Evolutionary conservation across 2,888 invertebrate species (phyloP).

Genomic region (Lycia hirtaria): DNA sequence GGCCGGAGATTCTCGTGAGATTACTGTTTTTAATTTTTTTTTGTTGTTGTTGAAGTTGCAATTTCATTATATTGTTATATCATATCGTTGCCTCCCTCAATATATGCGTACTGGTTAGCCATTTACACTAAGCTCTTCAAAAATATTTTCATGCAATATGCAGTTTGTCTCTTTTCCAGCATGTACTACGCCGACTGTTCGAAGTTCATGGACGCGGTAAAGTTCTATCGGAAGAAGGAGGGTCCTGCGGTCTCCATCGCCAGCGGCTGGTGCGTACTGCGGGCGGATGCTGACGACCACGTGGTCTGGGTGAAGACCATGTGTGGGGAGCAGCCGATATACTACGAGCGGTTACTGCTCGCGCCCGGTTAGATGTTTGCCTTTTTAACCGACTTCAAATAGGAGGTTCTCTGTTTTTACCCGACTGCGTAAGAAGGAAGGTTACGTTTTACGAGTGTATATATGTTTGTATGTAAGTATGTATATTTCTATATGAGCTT

Average conservation of each 20-base stretch:
- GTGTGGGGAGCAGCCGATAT: slow-evolving; percentile 71
- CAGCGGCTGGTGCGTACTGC: slow-evolving; percentile 70
- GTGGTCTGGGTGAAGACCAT: slow-evolving; percentile 63
- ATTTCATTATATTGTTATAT: no score
- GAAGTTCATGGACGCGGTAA: slow-evolving; percentile 66
- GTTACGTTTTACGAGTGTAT: no score
- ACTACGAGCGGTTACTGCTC: slow-evolving; percentile 72
- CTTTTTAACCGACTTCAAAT: background rate
- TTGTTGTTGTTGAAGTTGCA: no score
- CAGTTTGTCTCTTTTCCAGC: slow-evolving; percentile 52
- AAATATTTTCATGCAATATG: no score
- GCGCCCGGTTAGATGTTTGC: slow-evolving; percentile 61
- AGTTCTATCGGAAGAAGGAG: slow-evolving; percentile 65
- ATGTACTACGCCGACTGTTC: slow-evolving; percentile 60
- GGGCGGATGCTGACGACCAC: slow-evolving; percentile 75
- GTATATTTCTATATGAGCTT: no score
- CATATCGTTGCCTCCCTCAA: background rate
- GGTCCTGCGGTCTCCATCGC: slow-evolving; percentile 75
- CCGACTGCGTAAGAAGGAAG: no score
- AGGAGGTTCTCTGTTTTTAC: no score
- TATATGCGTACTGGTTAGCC: no score
- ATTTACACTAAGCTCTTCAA: no score
- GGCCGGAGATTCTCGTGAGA: slow-evolving; percentile 58
- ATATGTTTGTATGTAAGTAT: no score
- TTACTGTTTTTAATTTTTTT: slow-evolving; percentile 7